Conservation (phyloP, 2,888 invertebrate species). For the Lasioglossum leucozonium region DNA sequence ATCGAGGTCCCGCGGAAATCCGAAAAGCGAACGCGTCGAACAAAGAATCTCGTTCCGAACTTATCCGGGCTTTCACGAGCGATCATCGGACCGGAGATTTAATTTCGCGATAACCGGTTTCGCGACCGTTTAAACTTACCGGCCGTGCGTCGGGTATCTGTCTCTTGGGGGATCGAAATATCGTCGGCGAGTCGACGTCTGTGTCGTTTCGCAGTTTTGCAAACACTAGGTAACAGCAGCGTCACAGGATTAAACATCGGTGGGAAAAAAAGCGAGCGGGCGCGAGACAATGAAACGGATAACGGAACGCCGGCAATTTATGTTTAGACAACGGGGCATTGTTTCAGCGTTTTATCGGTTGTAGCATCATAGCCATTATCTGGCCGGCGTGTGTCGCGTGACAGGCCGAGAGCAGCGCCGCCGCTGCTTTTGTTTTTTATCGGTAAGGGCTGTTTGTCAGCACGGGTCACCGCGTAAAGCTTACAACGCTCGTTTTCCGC, state of each 20-base stretch:
- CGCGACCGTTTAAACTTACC: neutral
- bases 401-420: conserved; percentile 39
- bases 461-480: conserved; percentile 19
- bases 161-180: neutral
- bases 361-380: conserved; percentile 48
- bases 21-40: neutral
- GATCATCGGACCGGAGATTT: neutral
- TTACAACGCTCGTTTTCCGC: conserved; percentile 6
- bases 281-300: conserved; percentile 30
- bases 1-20: neutral
- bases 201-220: conserved; percentile 1
- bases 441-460: conserved; percentile 43
- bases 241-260: neutral
- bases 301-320: conserved; percentile 44
- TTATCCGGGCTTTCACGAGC: neutral
- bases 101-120: neutral
- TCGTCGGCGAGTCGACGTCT: neutral
- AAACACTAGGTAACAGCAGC: neutral
- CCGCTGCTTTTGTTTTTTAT: conserved; percentile 46
- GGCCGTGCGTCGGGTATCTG: neutral
- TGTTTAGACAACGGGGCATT: conserved; percentile 43
- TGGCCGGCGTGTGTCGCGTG: conserved; percentile 37
- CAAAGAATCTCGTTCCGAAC: neutral
- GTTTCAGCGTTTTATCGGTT: conserved; percentile 47
- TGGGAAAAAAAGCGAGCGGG: neutral